Conservation (phyloP, 2,797 vertebrate species). For the Coilia nasus region DNA sequence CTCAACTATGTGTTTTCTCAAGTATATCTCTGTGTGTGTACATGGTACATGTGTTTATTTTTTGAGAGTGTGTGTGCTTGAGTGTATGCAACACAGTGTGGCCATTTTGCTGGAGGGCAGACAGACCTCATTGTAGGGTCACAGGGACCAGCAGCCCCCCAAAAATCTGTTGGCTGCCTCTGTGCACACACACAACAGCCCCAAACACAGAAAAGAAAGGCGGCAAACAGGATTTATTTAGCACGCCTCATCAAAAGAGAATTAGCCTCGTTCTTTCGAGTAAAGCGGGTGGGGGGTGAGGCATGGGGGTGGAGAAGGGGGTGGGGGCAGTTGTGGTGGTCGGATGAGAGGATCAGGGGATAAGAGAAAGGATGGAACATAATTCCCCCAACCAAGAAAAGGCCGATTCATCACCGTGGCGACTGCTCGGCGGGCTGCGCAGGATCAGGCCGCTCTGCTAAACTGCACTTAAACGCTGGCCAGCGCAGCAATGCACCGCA, state of each 20-base stretch:
- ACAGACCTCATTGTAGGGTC: slow-evolving; percentile 75
- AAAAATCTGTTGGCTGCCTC: slow-evolving; percentile 86
- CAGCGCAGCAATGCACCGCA: background rate
- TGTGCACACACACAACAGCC: slow-evolving; percentile 83
- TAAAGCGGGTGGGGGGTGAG: slow-evolving; percentile 66
- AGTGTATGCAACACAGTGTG: slow-evolving; percentile 23
- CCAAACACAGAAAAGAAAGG: slow-evolving; percentile 73
- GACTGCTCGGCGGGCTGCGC: slow-evolving; percentile 4
- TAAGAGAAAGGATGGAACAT: slow-evolving; percentile 24
- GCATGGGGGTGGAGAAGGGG: slow-evolving; percentile 70
- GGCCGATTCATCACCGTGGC: slow-evolving; percentile 19
- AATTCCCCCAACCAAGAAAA: slow-evolving; percentile 23
- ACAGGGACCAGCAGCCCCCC: slow-evolving; percentile 75
- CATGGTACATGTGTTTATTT: too few relatives aligned
- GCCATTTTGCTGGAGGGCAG: slow-evolving; percentile 60
- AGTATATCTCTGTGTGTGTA: background rate
- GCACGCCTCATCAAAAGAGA: slow-evolving; percentile 86
- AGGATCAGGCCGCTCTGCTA: slow-evolving; percentile 17
- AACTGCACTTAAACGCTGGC: slow-evolving; percentile 18
- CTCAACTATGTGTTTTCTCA: slow-evolving; percentile 37
- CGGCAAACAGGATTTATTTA: slow-evolving; percentile 91
- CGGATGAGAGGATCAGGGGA: slow-evolving; percentile 42
- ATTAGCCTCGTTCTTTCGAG: slow-evolving; percentile 77
- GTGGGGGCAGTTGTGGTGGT: slow-evolving; percentile 35
- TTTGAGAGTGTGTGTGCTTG: slow-evolving; percentile 47